These are phyloP conservation scores for Morpho achilles DNA, from an alignment of 2,888 invertebrate species.

Conservation along the genomic window DNA sequence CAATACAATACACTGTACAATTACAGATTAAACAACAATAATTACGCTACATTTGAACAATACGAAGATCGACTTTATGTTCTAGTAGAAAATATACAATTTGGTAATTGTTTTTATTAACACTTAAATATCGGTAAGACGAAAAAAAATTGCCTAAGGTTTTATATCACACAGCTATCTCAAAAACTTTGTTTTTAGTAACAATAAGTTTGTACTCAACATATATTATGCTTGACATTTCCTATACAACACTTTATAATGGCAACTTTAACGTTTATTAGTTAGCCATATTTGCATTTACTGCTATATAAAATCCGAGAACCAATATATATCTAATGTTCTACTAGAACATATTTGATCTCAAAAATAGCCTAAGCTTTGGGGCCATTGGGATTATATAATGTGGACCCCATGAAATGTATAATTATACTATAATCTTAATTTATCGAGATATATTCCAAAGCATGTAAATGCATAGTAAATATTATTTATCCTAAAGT, in stretches of 20 bases:
- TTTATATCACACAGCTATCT: no score
- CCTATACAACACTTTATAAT: no score
- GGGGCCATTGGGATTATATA: constrained; percentile 16
- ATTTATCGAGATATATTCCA: constrained; percentile 12
- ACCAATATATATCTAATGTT: neutral
- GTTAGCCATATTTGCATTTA: no score
- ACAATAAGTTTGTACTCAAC: no score
- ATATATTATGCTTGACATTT: no score
- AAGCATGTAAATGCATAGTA: constrained; percentile 24
- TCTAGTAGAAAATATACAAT: constrained; percentile 14
- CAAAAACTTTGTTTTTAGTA: no score
- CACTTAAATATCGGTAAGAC: no score
- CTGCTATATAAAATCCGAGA: no score
- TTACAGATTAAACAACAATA: constrained; percentile 41
- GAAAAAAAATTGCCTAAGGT: no score
- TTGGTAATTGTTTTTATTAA: no score
- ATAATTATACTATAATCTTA: constrained; percentile 5
- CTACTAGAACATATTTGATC: constrained; percentile 15
- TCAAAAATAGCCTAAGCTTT: constrained; percentile 14
- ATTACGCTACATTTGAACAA: constrained; percentile 25
- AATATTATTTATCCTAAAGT: constrained; percentile 18
- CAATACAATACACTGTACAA: constrained; percentile 32
- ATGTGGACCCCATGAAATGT: constrained; percentile 19
- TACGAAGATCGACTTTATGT: constrained; percentile 4
- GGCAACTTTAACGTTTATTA: no score